Percentiles rank a stretch among this genome's conserved stretches.
Evolutionary conservation across 2,888 invertebrate species (phyloP).

Genomic region (Rhorus exstirpatorius): DNA sequence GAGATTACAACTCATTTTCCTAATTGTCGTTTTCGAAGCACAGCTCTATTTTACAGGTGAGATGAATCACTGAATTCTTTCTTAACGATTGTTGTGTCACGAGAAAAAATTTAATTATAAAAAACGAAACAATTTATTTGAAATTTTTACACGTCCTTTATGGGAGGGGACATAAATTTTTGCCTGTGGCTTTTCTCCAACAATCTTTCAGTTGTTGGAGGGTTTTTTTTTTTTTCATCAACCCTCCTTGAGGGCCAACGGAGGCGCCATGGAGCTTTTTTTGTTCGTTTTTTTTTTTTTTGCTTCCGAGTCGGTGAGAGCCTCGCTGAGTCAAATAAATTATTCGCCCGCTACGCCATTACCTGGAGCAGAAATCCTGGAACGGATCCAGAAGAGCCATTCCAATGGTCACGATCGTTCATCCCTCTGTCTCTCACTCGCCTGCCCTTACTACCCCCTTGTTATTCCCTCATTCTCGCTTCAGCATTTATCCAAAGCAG

Average conservation of each 20-base stretch:
- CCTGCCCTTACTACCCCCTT: not conserved
- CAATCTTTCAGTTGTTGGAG: constrained; percentile 40
- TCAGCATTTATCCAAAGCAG: constrained; percentile 23
- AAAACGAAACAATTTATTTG: not conserved
- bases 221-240: constrained; percentile 28
- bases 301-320: constrained; percentile 41
- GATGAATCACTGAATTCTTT: constrained; percentile 18
- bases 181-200: constrained; percentile 59
- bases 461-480: constrained; percentile 53
- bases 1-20: constrained; percentile 79
- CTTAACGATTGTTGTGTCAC: not conserved
- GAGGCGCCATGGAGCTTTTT: constrained; percentile 57
- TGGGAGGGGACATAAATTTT: constrained; percentile 18
- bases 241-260: constrained; percentile 37
- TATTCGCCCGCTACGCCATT: constrained; percentile 66
- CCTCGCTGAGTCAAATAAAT: constrained; percentile 68
- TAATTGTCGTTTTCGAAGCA: constrained; percentile 79
- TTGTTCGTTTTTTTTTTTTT: constrained; percentile 31
- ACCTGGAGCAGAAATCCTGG: constrained; percentile 60
- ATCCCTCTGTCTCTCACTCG: constrained; percentile 15
- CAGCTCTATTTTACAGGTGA: constrained; percentile 81
- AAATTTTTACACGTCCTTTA: not conserved
- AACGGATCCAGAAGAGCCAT: constrained; percentile 68
- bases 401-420: constrained; percentile 59
- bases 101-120: not conserved